Percentiles rank a stretch among this genome's conserved stretches.
These are phyloP conservation scores for Mystacides longicornis DNA, from an alignment of 2,888 invertebrate genomes.

Conservation along the genomic window DNA sequence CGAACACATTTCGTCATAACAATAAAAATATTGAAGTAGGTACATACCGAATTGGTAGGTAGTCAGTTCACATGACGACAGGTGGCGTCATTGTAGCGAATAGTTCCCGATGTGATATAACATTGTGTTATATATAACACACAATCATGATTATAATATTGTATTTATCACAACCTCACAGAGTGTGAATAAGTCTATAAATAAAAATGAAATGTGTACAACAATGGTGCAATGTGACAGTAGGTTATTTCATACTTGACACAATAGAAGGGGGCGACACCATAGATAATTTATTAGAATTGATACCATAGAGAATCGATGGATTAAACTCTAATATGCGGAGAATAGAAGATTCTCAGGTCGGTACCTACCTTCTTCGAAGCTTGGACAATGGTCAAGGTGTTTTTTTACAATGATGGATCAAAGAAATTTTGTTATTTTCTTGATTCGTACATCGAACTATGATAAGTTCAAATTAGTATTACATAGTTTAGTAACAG, in stretches of 20 bases:
- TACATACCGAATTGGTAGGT: background rate
- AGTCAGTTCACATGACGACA: conserved; percentile 1
- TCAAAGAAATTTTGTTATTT: too few relatives aligned
- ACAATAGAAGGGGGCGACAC: background rate
- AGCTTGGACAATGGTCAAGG: too few relatives aligned
- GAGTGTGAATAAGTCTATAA: background rate
- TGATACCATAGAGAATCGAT: background rate
- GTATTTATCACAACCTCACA: background rate
- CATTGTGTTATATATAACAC: background rate
- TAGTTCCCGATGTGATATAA: background rate
- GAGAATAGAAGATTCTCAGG: too few relatives aligned
- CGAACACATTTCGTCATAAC: too few relatives aligned
- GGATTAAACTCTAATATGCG: too few relatives aligned
- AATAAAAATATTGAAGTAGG: too few relatives aligned
- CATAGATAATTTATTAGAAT: background rate
- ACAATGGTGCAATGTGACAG: background rate
- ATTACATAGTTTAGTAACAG: too few relatives aligned
- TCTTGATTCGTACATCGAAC: too few relatives aligned
- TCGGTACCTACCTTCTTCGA: too few relatives aligned
- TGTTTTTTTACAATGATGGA: too few relatives aligned
- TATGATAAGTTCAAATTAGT: too few relatives aligned
- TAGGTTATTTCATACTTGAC: background rate
- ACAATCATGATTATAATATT: background rate
- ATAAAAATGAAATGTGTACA: too few relatives aligned
- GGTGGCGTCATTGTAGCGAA: background rate